These are phyloP conservation scores for Scrobipalpa costella DNA, from an alignment of 2,888 invertebrate genomes.

Conservation along the genomic window DNA sequence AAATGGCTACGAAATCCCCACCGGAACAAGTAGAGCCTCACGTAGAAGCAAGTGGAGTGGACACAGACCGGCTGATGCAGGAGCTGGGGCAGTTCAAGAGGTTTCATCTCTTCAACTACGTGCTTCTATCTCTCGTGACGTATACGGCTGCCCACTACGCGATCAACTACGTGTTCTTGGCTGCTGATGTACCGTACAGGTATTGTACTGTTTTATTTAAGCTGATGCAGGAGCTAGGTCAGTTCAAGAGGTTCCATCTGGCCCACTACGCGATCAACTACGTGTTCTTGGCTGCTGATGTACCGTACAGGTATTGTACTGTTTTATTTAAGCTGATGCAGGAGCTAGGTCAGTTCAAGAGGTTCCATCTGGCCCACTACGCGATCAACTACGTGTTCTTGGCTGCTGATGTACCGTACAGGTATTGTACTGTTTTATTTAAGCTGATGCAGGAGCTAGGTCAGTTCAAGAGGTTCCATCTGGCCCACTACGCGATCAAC, in stretches of 20 bases:
- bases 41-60: constrained; percentile 41
- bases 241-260: not conserved
- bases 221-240: too few relatives aligned
- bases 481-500: constrained; percentile 58
- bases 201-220: too few relatives aligned
- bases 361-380: constrained; percentile 44
- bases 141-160: constrained; percentile 56
- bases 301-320: constrained; percentile 61
- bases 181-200: constrained; percentile 70
- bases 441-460: too few relatives aligned
- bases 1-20: constrained; percentile 31
- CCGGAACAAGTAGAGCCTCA: not conserved
- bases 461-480: not conserved
- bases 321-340: too few relatives aligned
- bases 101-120: constrained; percentile 63
- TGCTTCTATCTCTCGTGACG: constrained; percentile 51
- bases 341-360: not conserved
- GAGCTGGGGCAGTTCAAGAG: constrained; percentile 65
- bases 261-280: constrained; percentile 64
- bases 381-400: constrained; percentile 68
- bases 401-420: constrained; percentile 67
- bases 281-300: constrained; percentile 67
- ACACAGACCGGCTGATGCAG: constrained; percentile 62
- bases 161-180: constrained; percentile 68
- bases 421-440: constrained; percentile 53